Conservation (phyloP, 2,888 invertebrate genomes). For the Hydrotaea cyrtoneurina region DNA sequence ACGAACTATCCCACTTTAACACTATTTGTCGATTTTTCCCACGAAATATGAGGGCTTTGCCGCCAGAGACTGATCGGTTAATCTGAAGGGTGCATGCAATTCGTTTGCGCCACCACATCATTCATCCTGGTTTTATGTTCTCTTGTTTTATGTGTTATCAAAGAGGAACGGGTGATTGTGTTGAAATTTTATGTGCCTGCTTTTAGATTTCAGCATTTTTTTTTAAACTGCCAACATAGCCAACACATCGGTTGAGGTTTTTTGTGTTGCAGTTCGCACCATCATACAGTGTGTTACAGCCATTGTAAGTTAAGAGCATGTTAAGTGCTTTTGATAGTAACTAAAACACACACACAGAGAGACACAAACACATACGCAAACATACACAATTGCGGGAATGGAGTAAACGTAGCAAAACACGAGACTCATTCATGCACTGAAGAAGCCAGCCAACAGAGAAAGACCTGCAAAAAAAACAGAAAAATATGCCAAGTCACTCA, state of each 20-base stretch:
- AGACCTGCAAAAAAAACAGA: constrained; percentile 19
- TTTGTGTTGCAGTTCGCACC: constrained; percentile 31
- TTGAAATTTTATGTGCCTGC: constrained; percentile 59
- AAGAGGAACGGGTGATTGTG: constrained; percentile 39
- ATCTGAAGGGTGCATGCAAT: constrained; percentile 30
- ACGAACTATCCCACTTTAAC: no score
- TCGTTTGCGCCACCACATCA: not conserved
- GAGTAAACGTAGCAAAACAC: constrained; percentile 26
- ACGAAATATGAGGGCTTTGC: no score
- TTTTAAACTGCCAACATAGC: constrained; percentile 56
- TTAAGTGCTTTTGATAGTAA: constrained; percentile 67
- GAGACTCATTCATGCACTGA: constrained; percentile 23
- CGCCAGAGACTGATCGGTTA: no score
- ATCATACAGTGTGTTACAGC: constrained; percentile 55
- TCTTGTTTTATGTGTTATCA: constrained; percentile 27
- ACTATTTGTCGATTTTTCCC: no score
- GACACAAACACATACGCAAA: not conserved
- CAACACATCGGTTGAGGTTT: constrained; percentile 64
- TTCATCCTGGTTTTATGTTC: not conserved
- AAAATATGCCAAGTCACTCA: constrained; percentile 60
- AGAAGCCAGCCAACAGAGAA: constrained; percentile 34
- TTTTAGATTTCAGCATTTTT: constrained; percentile 43
- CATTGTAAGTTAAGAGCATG: constrained; percentile 63
- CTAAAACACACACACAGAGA: constrained; percentile 37
- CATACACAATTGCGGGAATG: constrained; percentile 31